phyloP scores from a whole-genome alignment of 2,888 invertebrate genomes.

The Metacarcinus magister region DNA sequence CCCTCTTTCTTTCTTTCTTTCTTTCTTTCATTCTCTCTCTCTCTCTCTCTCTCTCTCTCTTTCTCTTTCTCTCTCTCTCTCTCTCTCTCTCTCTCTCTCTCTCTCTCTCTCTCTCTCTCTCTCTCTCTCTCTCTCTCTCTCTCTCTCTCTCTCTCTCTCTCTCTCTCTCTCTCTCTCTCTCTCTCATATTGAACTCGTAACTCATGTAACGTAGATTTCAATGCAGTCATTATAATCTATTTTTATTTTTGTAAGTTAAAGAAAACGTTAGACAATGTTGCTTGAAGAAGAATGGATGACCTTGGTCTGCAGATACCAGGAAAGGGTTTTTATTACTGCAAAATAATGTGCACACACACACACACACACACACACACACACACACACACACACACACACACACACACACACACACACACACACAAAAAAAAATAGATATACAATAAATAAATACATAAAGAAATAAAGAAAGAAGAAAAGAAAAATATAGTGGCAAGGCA shows the following conservation, averaged over 20 bases:
- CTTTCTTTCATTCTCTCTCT: not conserved
- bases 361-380: slow-evolving; percentile 40
- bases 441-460: no score
- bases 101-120: no score
- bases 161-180: slow-evolving; percentile 43
- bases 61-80: not conserved
- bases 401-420: no score
- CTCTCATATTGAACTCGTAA: not conserved
- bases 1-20: not conserved
- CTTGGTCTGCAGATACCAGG: not conserved
- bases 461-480: no score
- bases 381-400: not conserved
- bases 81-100: not conserved
- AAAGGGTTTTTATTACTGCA: not conserved
- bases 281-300: not conserved
- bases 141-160: no score
- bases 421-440: no score
- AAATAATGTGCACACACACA: not conserved
- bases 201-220: not conserved
- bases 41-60: no score
- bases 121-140: no score
- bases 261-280: not conserved
- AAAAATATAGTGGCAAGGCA: no score
- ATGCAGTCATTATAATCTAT: not conserved
- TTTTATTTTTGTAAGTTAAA: not conserved